Conservation (phyloP, 1,140 invertebrate species). For the Drosophila parabipectinata region DNA sequence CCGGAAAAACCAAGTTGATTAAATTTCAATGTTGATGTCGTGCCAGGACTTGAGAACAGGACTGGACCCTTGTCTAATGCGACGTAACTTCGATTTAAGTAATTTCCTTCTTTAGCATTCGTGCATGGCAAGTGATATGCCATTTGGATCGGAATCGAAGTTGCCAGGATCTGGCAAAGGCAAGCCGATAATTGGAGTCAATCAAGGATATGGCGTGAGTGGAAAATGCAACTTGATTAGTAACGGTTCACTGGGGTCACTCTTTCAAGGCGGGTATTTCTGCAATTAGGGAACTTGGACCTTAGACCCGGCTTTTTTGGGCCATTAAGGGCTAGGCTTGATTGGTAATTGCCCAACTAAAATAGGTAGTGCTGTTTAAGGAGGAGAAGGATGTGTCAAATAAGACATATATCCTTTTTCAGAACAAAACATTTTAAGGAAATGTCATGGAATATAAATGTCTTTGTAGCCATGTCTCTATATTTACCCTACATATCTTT, state of each 20-base stretch:
- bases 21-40: slow-evolving; percentile 72
- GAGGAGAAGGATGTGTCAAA: neutral
- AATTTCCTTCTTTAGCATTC: slow-evolving; percentile 69
- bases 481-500: neutral
- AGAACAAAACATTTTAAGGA: too few relatives aligned
- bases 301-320: neutral
- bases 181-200: slow-evolving; percentile 69
- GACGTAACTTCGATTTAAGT: slow-evolving; percentile 77
- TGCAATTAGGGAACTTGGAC: slow-evolving; percentile 26
- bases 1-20: slow-evolving; percentile 79
- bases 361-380: neutral
- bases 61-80: slow-evolving; percentile 58
- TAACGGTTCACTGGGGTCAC: slow-evolving; percentile 18
- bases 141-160: slow-evolving; percentile 1
- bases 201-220: slow-evolving; percentile 46
- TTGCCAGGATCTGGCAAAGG: slow-evolving; percentile 1
- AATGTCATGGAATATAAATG: too few relatives aligned
- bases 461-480: neutral
- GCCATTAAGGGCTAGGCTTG: neutral
- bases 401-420: too few relatives aligned
- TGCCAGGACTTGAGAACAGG: slow-evolving; percentile 30
- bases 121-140: slow-evolving; percentile 50
- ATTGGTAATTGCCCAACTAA: too few relatives aligned
- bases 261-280: neutral
- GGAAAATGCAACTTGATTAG: slow-evolving; percentile 35